phyloP scores from a whole-genome alignment of 2,888 invertebrate genomes.

The Hofmannophila pseudospretella region DNA sequence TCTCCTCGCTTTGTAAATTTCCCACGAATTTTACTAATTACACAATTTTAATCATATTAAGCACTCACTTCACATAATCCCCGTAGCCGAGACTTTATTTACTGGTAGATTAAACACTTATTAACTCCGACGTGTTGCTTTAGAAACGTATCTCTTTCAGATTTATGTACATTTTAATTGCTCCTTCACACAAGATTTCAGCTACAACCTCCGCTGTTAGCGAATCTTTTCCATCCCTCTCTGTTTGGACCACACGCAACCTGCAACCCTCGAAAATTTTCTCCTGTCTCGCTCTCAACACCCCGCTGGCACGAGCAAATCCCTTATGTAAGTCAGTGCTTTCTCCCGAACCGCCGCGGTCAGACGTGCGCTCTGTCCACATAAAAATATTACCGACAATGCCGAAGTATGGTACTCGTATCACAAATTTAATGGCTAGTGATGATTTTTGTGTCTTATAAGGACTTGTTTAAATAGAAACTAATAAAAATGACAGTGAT shows the following conservation, averaged over 20 bases:
- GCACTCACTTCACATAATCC: background rate
- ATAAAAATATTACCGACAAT: slow-evolving; percentile 35
- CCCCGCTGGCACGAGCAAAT: slow-evolving; percentile 58
- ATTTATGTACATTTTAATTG: slow-evolving; percentile 72
- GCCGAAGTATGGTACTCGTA: slow-evolving; percentile 35
- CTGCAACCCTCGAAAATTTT: slow-evolving; percentile 54
- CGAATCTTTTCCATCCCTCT: slow-evolving; percentile 58
- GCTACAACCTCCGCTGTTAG: slow-evolving; percentile 45
- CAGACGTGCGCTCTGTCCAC: slow-evolving; percentile 38
- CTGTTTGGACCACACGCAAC: slow-evolving; percentile 38
- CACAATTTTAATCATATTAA: background rate
- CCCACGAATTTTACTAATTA: background rate
- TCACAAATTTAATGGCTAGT: slow-evolving; percentile 25
- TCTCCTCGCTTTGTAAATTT: no score
- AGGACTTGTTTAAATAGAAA: slow-evolving; percentile 39
- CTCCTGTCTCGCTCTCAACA: slow-evolving; percentile 52
- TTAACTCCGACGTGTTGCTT: slow-evolving; percentile 44
- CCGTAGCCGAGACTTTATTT: slow-evolving; percentile 30
- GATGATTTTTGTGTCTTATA: slow-evolving; percentile 30
- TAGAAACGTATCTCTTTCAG: slow-evolving; percentile 49
- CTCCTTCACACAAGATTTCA: slow-evolving; percentile 68
- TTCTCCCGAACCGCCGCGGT: slow-evolving; percentile 26
- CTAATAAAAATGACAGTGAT: slow-evolving; percentile 26
- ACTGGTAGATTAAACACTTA: slow-evolving; percentile 45
- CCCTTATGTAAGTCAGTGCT: slow-evolving; percentile 77